Evolutionary conservation across 2,113 vertebrate genomes (phyloP).

Genomic region (Craseonycteris thonglongyai): DNA sequence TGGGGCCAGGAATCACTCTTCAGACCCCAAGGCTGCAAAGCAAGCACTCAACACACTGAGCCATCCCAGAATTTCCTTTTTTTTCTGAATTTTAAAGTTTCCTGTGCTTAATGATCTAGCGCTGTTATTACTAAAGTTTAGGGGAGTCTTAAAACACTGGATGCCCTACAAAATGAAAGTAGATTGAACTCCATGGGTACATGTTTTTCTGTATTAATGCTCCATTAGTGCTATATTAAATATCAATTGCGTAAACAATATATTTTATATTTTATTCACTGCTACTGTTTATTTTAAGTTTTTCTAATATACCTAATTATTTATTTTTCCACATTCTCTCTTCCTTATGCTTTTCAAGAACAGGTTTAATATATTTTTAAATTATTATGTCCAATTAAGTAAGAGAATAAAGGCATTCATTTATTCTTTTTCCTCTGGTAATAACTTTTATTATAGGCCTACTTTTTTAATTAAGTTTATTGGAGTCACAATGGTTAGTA

Average conservation of each 20-base stretch:
- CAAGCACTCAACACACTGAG: too few species aligned
- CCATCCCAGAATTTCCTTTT: too few species aligned
- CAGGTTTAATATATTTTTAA: slow-evolving; percentile 31
- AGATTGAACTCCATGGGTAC: neutral
- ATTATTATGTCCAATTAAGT: slow-evolving; percentile 12
- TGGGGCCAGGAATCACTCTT: too few species aligned
- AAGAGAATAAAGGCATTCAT: slow-evolving; percentile 52
- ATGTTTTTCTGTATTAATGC: neutral
- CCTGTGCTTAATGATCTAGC: neutral
- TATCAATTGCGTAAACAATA: slow-evolving; percentile 21
- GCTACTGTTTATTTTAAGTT: slow-evolving; percentile 31
- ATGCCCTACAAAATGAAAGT: neutral
- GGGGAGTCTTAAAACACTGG: neutral
- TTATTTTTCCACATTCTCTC: slow-evolving; percentile 20
- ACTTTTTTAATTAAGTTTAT: too few species aligned
- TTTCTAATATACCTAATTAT: slow-evolving; percentile 42
- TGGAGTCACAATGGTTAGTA: too few species aligned
- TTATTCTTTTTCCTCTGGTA: slow-evolving; percentile 29
- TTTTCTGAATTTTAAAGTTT: neutral
- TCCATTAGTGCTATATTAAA: neutral
- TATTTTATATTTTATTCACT: slow-evolving; percentile 47
- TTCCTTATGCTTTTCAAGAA: neutral
- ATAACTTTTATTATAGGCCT: too few species aligned
- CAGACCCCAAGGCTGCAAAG: too few species aligned
- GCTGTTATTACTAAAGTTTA: slow-evolving; percentile 5